Conservation (phyloP, 2,113 vertebrate genomes). For the Synodontis membranacea region DNA sequence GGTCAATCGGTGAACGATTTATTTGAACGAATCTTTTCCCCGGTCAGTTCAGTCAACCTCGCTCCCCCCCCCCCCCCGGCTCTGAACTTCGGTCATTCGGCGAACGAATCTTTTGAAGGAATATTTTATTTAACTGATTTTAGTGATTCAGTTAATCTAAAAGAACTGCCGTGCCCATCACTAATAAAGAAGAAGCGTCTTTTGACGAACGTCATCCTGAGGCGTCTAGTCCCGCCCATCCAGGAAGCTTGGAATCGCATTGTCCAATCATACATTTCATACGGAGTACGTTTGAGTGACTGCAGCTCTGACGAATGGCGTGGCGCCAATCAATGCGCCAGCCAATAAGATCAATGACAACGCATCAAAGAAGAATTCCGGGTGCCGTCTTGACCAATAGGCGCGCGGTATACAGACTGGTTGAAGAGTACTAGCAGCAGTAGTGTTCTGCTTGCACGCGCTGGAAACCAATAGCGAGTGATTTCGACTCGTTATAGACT, state of each 20-base stretch:
- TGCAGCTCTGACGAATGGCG: background rate
- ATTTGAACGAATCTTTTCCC: too few species aligned
- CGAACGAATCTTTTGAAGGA: too few species aligned
- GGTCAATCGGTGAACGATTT: too few species aligned
- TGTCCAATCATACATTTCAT: background rate
- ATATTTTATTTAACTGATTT: too few species aligned
- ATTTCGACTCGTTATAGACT: background rate
- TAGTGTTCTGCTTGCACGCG: background rate
- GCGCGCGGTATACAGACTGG: background rate
- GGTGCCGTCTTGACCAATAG: constrained; percentile 16
- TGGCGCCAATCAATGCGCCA: background rate
- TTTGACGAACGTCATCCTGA: background rate
- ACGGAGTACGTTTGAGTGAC: constrained; percentile 18
- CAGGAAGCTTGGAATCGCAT: background rate
- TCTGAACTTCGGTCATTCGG: too few species aligned
- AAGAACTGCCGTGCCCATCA: too few species aligned
- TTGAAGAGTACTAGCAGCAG: constrained; percentile 7
- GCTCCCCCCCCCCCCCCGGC: too few species aligned
- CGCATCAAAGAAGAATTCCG: background rate
- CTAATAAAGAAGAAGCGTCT: too few species aligned
- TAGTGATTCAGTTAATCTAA: too few species aligned
- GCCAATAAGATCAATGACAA: constrained; percentile 42
- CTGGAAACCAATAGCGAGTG: background rate
- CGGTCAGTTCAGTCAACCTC: too few species aligned
- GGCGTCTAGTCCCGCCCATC: background rate